Conservation (phyloP, 2,888 invertebrate genomes). For the Sturmia bella region DNA sequence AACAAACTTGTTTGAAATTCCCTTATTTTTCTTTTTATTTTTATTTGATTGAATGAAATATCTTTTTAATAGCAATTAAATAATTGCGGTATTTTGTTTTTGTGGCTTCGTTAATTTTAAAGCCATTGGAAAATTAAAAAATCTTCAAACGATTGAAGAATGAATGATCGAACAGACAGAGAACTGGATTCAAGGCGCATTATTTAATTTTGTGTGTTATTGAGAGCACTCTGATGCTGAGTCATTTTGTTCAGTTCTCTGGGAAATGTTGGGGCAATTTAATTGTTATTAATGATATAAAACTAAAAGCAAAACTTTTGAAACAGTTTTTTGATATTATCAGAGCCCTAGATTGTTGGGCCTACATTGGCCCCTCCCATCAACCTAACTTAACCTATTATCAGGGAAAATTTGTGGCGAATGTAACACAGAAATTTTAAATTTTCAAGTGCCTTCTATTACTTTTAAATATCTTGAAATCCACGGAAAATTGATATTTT, state of each 20-base stretch:
- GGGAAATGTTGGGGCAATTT: constrained; percentile 57
- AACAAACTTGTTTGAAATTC: constrained; percentile 16
- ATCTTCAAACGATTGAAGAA: constrained; percentile 40
- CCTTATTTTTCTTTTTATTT: constrained; percentile 30
- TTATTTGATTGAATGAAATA: constrained; percentile 58
- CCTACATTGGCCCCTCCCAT: no score
- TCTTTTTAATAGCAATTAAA: constrained; percentile 56
- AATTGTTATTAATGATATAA: constrained; percentile 71
- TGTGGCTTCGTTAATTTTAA: constrained; percentile 38
- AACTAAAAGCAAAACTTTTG: constrained; percentile 71
- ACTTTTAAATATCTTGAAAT: no score
- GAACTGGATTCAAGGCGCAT: constrained; percentile 30
- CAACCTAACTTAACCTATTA: no score
- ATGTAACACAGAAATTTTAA: no score
- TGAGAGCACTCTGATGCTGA: constrained; percentile 14
- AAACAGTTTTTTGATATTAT: no score
- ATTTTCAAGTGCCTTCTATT: no score
- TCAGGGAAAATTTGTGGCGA: no score
- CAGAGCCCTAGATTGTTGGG: no score
- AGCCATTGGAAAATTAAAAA: constrained; percentile 21
- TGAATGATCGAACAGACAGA: constrained; percentile 28
- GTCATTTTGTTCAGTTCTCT: constrained; percentile 28
- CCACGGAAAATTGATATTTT: no score
- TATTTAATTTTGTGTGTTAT: not conserved
- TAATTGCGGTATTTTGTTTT: constrained; percentile 54